These are phyloP conservation scores for Disparrhopalites patrizii DNA, from an alignment of 2,888 invertebrate species.

Conservation along the genomic window DNA sequence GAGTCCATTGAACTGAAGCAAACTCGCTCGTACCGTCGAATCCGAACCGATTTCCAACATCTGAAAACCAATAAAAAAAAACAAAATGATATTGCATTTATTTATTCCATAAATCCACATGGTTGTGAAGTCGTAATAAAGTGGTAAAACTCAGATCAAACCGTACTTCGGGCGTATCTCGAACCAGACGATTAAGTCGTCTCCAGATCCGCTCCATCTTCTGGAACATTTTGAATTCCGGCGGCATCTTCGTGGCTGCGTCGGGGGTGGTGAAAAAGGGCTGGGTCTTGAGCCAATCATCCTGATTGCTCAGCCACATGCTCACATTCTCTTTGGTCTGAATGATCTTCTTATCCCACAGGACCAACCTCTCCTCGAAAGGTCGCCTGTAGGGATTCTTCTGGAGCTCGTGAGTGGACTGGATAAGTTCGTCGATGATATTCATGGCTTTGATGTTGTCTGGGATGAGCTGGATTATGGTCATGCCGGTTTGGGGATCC, in stretches of 20 bases:
- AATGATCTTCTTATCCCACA: constrained; percentile 68
- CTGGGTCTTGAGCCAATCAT: constrained; percentile 53
- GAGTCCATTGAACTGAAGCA: constrained; percentile 33
- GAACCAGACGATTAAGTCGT: constrained; percentile 67
- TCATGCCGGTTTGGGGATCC: constrained; percentile 6
- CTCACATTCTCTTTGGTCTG: constrained; percentile 63
- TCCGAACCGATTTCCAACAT: constrained; percentile 64
- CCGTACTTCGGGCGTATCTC: constrained; percentile 64
- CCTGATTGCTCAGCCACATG: constrained; percentile 70
- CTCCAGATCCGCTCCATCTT: constrained; percentile 76
- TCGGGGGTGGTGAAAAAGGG: constrained; percentile 29
- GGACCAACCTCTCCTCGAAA: constrained; percentile 67
- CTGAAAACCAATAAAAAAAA: constrained; percentile 55
- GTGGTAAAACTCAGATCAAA: constrained; percentile 10
- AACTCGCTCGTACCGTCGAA: constrained; percentile 47
- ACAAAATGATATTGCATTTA: constrained; percentile 13
- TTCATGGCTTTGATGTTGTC: constrained; percentile 4
- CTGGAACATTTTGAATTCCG: constrained; percentile 72
- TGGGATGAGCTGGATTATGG: not conserved
- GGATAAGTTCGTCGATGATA: constrained; percentile 27
- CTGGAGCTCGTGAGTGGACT: constrained; percentile 57
- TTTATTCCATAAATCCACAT: constrained; percentile 8
- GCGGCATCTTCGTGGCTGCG: constrained; percentile 56
- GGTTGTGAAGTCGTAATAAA: constrained; percentile 1
- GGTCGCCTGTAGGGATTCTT: constrained; percentile 75